Evolutionary conservation across 1,140 invertebrate genomes (phyloP).

Genomic region (Ectropis grisescens): DNA sequence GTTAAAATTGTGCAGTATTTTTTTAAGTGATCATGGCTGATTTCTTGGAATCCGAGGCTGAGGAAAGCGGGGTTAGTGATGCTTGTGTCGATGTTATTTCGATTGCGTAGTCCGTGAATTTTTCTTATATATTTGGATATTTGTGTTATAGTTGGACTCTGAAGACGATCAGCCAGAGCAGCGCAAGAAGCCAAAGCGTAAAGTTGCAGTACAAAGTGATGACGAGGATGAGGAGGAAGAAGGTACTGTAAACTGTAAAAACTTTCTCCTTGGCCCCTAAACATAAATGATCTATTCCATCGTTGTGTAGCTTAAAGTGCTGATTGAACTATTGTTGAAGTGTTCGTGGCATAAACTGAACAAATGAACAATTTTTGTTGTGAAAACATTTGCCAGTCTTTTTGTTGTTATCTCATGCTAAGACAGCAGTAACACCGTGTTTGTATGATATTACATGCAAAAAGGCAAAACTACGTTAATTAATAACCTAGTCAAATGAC

Average conservation of each 20-base stretch:
- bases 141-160: slow-evolving; percentile 50
- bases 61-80: slow-evolving; percentile 82
- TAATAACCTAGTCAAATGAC: too few species aligned
- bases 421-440: too few species aligned
- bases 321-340: too few species aligned
- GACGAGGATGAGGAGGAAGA: slow-evolving; percentile 72
- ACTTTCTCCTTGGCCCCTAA: slow-evolving; percentile 11
- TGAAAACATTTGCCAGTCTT: too few species aligned
- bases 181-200: slow-evolving; percentile 63
- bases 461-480: too few species aligned
- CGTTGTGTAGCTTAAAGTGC: too few species aligned
- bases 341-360: too few species aligned
- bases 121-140: slow-evolving; percentile 4
- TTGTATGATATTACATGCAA: too few species aligned
- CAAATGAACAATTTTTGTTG: too few species aligned
- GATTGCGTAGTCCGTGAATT: slow-evolving; percentile 20
- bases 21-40: slow-evolving; percentile 83
- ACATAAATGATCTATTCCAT: too few species aligned
- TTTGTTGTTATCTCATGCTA: too few species aligned
- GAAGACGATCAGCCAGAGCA: slow-evolving; percentile 57
- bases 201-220: slow-evolving; percentile 64
- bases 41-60: slow-evolving; percentile 86
- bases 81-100: slow-evolving; percentile 20
- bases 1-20: too few species aligned
- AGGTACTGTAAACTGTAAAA: slow-evolving; percentile 31